Evolutionary conservation across 2,797 vertebrate genomes (phyloP).

Genomic region (Liparis tanakae): DNA sequence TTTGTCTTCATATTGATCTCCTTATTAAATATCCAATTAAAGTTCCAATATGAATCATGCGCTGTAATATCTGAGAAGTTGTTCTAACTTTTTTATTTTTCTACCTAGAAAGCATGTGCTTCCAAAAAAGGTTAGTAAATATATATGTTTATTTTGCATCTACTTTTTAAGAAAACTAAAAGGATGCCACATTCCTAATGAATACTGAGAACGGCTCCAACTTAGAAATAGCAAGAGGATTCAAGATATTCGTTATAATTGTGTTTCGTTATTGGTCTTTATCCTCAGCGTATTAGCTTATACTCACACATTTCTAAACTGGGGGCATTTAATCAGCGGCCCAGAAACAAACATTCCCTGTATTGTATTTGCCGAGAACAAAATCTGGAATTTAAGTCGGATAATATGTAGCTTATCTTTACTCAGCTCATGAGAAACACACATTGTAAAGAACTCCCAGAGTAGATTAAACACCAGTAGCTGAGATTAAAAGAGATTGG

Average conservation of each 20-base stretch:
- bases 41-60: not conserved
- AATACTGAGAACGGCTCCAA: not conserved
- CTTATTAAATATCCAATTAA: not conserved
- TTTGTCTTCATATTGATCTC: not conserved
- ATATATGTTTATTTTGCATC: not conserved
- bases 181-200: not conserved
- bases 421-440: slow-evolving; percentile 11
- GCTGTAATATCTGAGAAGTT: not conserved
- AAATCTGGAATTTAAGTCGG: slow-evolving; percentile 31
- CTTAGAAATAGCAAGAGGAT: not conserved
- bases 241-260: not conserved
- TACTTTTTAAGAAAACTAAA: not conserved
- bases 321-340: not conserved
- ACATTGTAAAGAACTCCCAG: not conserved
- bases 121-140: not conserved
- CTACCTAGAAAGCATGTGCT: not conserved
- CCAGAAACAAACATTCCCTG: slow-evolving; percentile 15
- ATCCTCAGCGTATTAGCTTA: not conserved
- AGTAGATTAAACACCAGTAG: slow-evolving; percentile 11
- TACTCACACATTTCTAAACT: no score
- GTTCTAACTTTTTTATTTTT: not conserved
- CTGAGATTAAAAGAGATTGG: not conserved
- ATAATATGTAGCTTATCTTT: not conserved
- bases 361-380: slow-evolving; percentile 7
- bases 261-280: not conserved